phyloP scores from a whole-genome alignment of 2,797 vertebrate genomes.

The Phataginus tricuspis region DNA sequence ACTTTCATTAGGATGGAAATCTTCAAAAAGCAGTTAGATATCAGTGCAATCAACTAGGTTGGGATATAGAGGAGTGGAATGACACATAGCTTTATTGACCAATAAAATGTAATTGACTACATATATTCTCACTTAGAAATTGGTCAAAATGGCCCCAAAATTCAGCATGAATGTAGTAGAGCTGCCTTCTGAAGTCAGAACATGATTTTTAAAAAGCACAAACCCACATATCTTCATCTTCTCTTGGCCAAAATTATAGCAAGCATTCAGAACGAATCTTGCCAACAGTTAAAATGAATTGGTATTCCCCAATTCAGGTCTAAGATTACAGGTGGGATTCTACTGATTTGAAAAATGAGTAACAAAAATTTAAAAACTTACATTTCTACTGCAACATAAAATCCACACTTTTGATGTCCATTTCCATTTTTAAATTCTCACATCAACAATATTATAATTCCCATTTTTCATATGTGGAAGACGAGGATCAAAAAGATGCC shows the following conservation, averaged over 20 bases:
- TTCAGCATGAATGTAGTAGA: not conserved
- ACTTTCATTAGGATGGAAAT: constrained; percentile 49
- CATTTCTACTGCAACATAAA: not conserved
- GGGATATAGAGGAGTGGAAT: not conserved
- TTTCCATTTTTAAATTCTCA: constrained; percentile 16
- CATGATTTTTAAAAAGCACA: not conserved
- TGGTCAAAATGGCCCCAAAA: not conserved
- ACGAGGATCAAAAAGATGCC: not conserved
- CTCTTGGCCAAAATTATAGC: not conserved
- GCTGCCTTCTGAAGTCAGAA: not conserved
- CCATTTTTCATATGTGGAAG: constrained; percentile 21
- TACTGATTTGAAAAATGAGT: not conserved
- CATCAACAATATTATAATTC: not conserved
- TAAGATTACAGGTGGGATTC: not conserved
- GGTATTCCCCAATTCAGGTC: not conserved
- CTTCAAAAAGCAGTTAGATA: constrained; percentile 39
- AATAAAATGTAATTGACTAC: constrained; percentile 55
- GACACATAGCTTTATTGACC: not conserved
- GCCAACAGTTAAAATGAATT: not conserved
- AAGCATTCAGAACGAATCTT: not conserved
- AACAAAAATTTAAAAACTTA: not conserved
- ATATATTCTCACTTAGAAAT: constrained; percentile 20
- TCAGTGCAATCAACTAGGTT: constrained; percentile 7
- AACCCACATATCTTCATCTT: not conserved
- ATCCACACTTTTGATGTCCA: not conserved